A percentile compares a stretch with the other conserved stretches of the same genome.
phyloP scores from a whole-genome alignment of 92 coral and sea anemone species.

The Zoanthus solanderi region DNA sequence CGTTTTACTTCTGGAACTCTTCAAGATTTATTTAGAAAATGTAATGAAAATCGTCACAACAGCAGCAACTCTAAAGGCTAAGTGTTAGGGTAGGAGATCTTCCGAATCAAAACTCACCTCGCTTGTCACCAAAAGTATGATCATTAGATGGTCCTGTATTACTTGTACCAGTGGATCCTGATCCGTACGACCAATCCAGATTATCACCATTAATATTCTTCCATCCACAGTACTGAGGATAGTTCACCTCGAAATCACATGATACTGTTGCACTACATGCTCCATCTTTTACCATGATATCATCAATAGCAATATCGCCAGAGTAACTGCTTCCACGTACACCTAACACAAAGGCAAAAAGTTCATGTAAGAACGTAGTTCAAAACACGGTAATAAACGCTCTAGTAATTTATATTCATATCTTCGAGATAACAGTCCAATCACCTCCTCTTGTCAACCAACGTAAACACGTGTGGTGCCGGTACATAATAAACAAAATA shows the following conservation, averaged over 20 bases:
- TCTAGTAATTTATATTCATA: too few species aligned
- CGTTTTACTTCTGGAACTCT: too few species aligned
- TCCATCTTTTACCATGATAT: conserved; percentile 67
- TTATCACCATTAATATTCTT: conserved; percentile 65
- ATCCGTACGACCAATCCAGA: conserved; percentile 80
- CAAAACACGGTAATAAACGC: not conserved
- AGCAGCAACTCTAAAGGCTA: too few species aligned
- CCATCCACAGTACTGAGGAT: conserved; percentile 84
- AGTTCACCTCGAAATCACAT: conserved; percentile 84
- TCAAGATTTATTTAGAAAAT: too few species aligned
- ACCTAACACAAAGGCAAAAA: conserved; percentile 35
- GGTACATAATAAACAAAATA: too few species aligned
- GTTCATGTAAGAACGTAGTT: not conserved
- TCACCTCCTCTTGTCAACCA: too few species aligned
- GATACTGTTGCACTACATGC: conserved; percentile 55
- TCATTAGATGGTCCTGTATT: conserved; percentile 90
- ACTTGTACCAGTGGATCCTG: conserved; percentile 75
- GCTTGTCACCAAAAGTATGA: conserved; percentile 88
- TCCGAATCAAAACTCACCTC: conserved; percentile 62
- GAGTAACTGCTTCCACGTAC: conserved; percentile 83
- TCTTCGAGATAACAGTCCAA: too few species aligned
- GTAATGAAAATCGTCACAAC: too few species aligned
- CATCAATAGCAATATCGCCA: conserved; percentile 94
- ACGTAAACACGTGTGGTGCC: too few species aligned
- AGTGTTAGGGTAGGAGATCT: not conserved